Percentiles rank a stretch among this genome's conserved stretches.
Conservation (phyloP, 2,113 vertebrate species). For the Galeopterus variegatus region DNA sequence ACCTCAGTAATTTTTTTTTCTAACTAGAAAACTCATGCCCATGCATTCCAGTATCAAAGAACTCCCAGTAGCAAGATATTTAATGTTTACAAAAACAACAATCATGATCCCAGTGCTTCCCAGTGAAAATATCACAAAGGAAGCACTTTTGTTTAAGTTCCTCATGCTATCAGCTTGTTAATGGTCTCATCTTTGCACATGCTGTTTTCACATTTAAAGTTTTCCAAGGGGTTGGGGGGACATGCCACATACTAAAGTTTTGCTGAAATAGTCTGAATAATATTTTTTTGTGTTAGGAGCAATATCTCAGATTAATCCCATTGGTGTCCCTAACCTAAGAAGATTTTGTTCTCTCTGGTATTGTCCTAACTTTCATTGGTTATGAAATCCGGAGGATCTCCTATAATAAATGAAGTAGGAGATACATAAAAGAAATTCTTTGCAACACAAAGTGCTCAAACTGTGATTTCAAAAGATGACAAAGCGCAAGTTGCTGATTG, state of each 20-base stretch:
- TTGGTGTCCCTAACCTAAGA: neutral
- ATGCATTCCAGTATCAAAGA: neutral
- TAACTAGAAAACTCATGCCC: neutral
- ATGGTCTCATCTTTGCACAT: neutral
- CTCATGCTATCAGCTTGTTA: neutral
- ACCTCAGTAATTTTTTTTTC: neutral
- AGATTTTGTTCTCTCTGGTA: constrained; percentile 1
- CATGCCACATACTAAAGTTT: neutral
- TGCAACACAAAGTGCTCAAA: constrained; percentile 7
- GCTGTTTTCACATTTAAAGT: neutral
- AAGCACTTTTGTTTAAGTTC: neutral
- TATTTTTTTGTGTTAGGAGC: neutral
- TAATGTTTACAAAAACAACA: constrained; percentile 49
- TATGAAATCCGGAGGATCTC: neutral
- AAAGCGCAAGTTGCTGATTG: neutral
- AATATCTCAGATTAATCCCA: neutral
- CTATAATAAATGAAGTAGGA: neutral
- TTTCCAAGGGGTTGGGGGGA: neutral
- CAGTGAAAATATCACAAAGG: constrained; percentile 42
- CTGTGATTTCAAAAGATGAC: constrained; percentile 27
- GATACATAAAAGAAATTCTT: neutral
- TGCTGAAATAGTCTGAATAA: neutral
- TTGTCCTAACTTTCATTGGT: neutral
- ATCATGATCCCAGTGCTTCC: neutral
- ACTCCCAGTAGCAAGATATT: neutral